Percentiles rank a stretch among this genome's conserved stretches.
These are phyloP conservation scores for Drosophila setosimentum DNA, from an alignment of 2,888 invertebrate genomes.

Conservation along the genomic window DNA sequence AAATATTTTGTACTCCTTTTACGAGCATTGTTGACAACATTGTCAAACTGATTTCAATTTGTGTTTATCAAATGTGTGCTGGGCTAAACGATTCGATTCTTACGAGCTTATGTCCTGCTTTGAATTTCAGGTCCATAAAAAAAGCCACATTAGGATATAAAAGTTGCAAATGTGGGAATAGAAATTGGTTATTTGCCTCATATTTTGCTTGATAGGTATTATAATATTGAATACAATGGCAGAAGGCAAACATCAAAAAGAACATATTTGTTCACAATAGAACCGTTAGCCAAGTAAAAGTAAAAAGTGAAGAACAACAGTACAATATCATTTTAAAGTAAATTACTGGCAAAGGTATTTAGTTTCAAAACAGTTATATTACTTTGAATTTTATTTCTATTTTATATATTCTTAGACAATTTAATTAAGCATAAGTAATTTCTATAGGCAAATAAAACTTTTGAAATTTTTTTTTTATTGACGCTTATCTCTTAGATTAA, in stretches of 20 bases:
- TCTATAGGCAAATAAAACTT: not conserved
- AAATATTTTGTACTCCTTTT: conserved; percentile 54
- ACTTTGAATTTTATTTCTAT: not conserved
- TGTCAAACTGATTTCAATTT: conserved; percentile 65
- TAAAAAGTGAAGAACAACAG: not conserved
- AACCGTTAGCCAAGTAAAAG: conserved; percentile 6
- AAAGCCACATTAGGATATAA: conserved; percentile 14
- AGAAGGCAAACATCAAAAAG: not conserved
- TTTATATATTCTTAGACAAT: not conserved
- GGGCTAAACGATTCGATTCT: conserved; percentile 22
- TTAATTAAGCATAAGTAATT: not conserved
- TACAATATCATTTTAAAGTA: not conserved
- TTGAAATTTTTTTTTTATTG: not conserved
- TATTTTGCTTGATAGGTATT: conserved; percentile 1
- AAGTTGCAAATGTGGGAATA: conserved; percentile 18
- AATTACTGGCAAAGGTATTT: not conserved
- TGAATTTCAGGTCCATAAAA: conserved; percentile 21
- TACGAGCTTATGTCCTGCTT: conserved; percentile 9
- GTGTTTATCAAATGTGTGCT: conserved; percentile 52
- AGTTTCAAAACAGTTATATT: not conserved
- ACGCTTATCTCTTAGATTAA: not conserved
- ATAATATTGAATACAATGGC: conserved; percentile 4
- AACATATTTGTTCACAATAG: conserved; percentile 7
- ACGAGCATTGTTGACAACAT: conserved; percentile 59
- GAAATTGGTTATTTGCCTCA: conserved; percentile 32